phyloP scores from a whole-genome alignment of 2,113 vertebrate genomes.

The Mastomys natalensis region DNA sequence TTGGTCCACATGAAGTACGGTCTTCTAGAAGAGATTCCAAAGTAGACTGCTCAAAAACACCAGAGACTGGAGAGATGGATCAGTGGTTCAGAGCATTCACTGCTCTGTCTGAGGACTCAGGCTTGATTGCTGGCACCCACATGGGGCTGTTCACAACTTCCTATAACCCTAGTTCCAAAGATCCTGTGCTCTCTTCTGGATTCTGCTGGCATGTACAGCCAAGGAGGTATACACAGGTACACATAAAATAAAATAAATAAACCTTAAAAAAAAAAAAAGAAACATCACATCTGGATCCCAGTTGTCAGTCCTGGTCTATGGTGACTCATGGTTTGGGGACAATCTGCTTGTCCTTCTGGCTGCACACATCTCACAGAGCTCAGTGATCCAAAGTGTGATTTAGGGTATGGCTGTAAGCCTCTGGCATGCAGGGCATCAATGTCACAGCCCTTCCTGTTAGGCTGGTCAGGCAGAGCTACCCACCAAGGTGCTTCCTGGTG shows the following conservation, averaged over 20 bases:
- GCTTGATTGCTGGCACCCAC: neutral
- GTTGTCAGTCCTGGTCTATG: fast-evolving
- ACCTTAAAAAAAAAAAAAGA: neutral
- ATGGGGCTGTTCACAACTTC: neutral
- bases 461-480: neutral
- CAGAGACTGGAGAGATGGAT: neutral
- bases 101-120: neutral
- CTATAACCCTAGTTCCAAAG: neutral
- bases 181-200: neutral
- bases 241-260: neutral
- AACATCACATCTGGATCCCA: neutral
- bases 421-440: neutral
- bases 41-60: neutral
- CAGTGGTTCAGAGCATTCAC: neutral
- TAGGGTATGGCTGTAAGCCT: neutral
- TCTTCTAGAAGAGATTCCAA: neutral
- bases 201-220: neutral
- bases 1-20: neutral
- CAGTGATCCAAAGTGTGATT: neutral
- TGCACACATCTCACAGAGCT: neutral
- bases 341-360: neutral
- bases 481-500: neutral
- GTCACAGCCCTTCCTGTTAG: too few species aligned
- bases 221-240: too few species aligned
- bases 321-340: neutral